phyloP scores from a whole-genome alignment of 2,113 vertebrate species.

The Haemorhous mexicanus region DNA sequence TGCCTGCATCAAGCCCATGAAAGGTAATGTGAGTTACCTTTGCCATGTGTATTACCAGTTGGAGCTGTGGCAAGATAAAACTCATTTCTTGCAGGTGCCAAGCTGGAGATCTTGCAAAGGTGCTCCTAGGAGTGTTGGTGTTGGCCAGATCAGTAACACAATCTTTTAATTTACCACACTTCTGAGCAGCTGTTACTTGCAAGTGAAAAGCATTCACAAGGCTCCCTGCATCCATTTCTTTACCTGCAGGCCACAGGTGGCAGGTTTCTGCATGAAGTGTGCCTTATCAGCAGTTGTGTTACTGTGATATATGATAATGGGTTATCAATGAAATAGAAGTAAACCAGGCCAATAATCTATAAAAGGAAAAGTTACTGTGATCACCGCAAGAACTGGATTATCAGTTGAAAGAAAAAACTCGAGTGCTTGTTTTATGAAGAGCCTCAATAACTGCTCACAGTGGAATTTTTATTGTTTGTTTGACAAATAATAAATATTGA shows the following conservation, averaged over 20 bases:
- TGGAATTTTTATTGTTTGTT: neutral
- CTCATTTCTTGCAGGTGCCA: neutral
- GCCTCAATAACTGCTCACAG: neutral
- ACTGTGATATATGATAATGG: neutral
- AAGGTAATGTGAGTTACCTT: neutral
- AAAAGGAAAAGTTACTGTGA: neutral
- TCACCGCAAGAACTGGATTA: neutral
- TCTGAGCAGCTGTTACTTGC: neutral
- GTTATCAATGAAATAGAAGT: neutral
- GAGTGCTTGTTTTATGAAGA: neutral
- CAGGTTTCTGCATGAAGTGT: neutral
- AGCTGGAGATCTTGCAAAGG: neutral
- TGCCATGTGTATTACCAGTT: neutral
- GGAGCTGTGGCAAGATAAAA: neutral
- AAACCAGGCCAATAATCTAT: neutral
- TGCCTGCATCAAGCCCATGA: rapidly evolving
- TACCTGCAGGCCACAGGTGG: neutral
- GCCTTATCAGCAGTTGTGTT: neutral
- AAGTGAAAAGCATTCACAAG: neutral
- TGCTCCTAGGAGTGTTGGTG: neutral
- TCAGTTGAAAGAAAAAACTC: neutral
- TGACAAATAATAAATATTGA: neutral
- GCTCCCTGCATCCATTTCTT: neutral
- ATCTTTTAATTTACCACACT: neutral
- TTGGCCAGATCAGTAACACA: rapidly evolving